phyloP scores from a whole-genome alignment of 2,113 vertebrate species.

The Xenopus laevis region DNA sequence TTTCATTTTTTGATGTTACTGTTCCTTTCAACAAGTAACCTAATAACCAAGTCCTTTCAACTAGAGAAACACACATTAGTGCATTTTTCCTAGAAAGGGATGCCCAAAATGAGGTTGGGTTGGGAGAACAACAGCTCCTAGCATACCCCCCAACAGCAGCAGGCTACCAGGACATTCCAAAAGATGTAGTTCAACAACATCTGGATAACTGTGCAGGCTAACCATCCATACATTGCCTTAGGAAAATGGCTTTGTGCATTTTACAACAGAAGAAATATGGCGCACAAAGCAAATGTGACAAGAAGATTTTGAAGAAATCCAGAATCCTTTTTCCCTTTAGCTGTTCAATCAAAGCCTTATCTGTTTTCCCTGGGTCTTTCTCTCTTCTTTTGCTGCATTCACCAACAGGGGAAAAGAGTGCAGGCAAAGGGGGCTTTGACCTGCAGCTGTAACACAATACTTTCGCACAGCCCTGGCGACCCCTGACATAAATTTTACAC shows the following conservation, averaged over 20 bases:
- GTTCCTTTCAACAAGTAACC: too few species aligned
- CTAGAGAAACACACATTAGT: too few species aligned
- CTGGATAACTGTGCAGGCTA: too few species aligned
- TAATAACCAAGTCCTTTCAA: too few species aligned
- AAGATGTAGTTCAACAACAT: too few species aligned
- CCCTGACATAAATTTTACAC: conserved; percentile 97
- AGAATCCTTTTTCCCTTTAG: conserved; percentile 47
- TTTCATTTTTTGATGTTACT: too few species aligned
- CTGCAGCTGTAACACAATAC: conserved; percentile 87
- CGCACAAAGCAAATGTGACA: background rate
- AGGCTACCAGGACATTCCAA: too few species aligned
- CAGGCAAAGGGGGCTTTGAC: conserved; percentile 76
- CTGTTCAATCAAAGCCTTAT: conserved; percentile 75
- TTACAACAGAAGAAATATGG: background rate
- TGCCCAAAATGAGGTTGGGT: too few species aligned
- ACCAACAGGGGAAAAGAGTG: conserved; percentile 71
- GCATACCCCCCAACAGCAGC: too few species aligned
- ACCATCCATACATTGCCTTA: background rate
- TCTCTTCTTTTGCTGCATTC: conserved; percentile 75
- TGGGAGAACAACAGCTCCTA: too few species aligned
- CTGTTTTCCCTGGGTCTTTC: conserved; percentile 73
- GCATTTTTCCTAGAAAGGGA: too few species aligned
- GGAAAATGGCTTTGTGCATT: background rate
- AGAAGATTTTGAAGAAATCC: conserved; percentile 22
- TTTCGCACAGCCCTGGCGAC: conserved; percentile 80